Base-by-base conservation (phyloP, 2,797 vertebrate species). In the Onychomys arenicola region DNA sequence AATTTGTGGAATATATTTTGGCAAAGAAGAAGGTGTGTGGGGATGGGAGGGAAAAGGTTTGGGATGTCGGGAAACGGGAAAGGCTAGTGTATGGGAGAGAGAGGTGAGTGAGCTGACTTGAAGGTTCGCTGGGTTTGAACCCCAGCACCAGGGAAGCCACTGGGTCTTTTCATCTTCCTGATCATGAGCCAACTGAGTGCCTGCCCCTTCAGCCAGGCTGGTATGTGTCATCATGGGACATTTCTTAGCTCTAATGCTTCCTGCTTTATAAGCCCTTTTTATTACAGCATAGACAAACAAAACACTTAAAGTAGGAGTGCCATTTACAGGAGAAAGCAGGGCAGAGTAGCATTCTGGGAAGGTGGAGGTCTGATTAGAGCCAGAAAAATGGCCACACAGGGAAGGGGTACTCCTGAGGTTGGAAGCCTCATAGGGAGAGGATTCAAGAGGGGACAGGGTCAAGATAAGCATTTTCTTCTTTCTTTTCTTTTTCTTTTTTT, bases 201-300 rank as follows among this genome's bases (percentile, higher is more conserved):
- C 55, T 9, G 8, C 2, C 43, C 27, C 49, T 94, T 91, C 49
- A 83, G 61, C 81, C 65, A 91, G 95, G 93, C 93, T 98, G 83
- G 73, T 92, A 23, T 94, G 77, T 90, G 67, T 90, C 90, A 77
- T 69, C 76, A 88, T 55, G n/a, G 94, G 82, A 94, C 89, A 93
- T 89, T 84, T 96, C 83, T 96, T 93, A 96, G 90, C 34, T 93
- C 83, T 57, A 93, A 9, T 23, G 93, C 80, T 81, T 75, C 77
- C 69, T 91, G 85, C 23, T 29, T 81, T 75, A 59, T 29, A 88
- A 82, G 67, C 59, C 52, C 49, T 69, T 86, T 83, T 61, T 83
- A 61, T 52, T n/a, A 69, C 49, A 49, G 32, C 32, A 67, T n/a
- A 69, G 46, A 17, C 23, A 61, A 83, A 29, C 57, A 63, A 85